Base-by-base conservation (phyloP, 2,113 vertebrate genomes). In the Chloropsis hardwickii region DNA sequence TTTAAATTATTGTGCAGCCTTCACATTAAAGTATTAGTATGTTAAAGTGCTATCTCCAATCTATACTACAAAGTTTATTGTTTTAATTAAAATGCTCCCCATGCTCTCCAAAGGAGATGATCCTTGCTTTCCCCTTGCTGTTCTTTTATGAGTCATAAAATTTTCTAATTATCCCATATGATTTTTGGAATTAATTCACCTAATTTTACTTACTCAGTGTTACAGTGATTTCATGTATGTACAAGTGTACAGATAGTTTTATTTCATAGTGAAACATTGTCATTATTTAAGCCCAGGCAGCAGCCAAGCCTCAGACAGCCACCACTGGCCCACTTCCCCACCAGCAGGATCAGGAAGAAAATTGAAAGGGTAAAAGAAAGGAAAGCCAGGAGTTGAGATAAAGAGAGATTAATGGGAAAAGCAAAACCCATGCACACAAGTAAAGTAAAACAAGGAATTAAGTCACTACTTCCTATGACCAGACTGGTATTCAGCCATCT, bases 1-100 rank as follows among this genome's bases (percentile, higher is more conserved):
- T 93, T 76, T 93, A 95, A 96, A 92, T 94, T 90, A 93, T 70
- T 88, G 79, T 66, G 19, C 79, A 85, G 71, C 76, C 74, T 90
- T 90, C 67, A 88, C 71, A 53, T 40, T 74, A 58, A 31, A 25
- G 66, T 40, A 88, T 80, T 86, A 48, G 23, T 74, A 92, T 21
- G 33, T 94, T 94, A 93, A 86, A 91, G 76, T 74, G 51, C 1
- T 76, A 83, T 81, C 62, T 88, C 45, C 33, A 92, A 80, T 95
- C 90, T 97, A 66, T 61, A 86, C 71, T 60, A 22, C 35, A 72
- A 95, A 92, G 95, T 94, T 90, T 97, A 97, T 85, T 96, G 90
- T 94, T 93, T 97, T 95, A 96, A 97, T 97, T 97, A 88, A 94
- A 93, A 77, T 65, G 18, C 40, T 83, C 29, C 69, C 74, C 76